phyloP scores from a whole-genome alignment of 2,113 vertebrate genomes.

The Xyliphius kryptos region DNA sequence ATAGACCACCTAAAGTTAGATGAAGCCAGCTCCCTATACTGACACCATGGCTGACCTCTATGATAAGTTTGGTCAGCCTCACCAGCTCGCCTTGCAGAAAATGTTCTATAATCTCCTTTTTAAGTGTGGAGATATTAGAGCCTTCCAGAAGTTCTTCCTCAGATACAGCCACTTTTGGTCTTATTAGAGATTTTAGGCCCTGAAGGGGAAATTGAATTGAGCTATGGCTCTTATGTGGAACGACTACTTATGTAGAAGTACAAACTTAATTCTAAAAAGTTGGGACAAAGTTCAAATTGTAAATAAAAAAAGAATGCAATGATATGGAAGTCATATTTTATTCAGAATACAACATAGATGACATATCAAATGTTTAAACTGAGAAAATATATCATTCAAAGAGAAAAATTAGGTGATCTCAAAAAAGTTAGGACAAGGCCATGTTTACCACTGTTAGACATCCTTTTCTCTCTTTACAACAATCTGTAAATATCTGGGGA shows the following conservation, averaged over 20 bases:
- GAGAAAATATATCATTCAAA: too few species aligned
- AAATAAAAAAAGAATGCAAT: too few species aligned
- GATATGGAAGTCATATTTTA: too few species aligned
- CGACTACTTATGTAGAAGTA: constrained; percentile 4
- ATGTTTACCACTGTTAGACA: too few species aligned
- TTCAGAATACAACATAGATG: too few species aligned
- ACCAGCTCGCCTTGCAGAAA: constrained; percentile 15
- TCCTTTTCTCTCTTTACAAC: too few species aligned
- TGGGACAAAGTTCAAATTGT: too few species aligned
- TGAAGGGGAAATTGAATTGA: constrained; percentile 4
- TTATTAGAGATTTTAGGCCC: constrained; percentile 15
- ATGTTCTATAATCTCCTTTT: constrained; percentile 18
- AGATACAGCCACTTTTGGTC: constrained; percentile 15
- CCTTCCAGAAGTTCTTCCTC: constrained; percentile 26
- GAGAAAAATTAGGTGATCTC: too few species aligned
- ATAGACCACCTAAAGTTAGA: constrained; percentile 9
- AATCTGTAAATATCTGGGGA: too few species aligned
- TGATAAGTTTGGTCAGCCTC: constrained; percentile 26
- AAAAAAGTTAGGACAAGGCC: too few species aligned
- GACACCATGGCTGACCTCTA: constrained; percentile 23
- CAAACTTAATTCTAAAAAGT: too few species aligned
- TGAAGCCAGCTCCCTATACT: constrained; percentile 18
- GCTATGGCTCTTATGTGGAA: constrained; percentile 24
- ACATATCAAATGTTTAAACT: too few species aligned
- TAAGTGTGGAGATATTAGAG: neutral